Percentiles rank a stretch among this genome's conserved stretches.
These are phyloP conservation scores for Diabrotica undecimpunctata DNA, from an alignment of 1,140 invertebrate species.

Conservation along the genomic window DNA sequence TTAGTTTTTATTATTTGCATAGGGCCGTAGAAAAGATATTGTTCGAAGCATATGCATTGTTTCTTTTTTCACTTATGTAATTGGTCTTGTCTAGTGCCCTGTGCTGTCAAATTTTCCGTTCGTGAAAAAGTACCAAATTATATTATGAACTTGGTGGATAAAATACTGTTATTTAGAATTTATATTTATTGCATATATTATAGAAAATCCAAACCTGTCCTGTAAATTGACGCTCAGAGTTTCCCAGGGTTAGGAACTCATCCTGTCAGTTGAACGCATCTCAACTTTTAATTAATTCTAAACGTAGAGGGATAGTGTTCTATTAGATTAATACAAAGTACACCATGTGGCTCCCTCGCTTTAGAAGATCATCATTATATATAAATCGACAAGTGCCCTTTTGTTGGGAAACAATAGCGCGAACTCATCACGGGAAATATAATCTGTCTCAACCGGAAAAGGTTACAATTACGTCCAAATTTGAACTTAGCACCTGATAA, in stretches of 20 bases:
- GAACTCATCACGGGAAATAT: slow-evolving; percentile 34
- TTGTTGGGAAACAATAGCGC: slow-evolving; percentile 36
- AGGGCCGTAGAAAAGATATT: too few relatives aligned
- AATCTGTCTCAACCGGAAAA: slow-evolving; percentile 32
- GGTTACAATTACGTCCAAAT: slow-evolving; percentile 32
- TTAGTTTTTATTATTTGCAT: too few relatives aligned
- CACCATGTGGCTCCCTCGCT: slow-evolving; percentile 35
- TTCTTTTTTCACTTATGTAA: too few relatives aligned
- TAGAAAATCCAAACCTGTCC: not conserved
- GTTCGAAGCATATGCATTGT: too few relatives aligned
- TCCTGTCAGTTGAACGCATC: slow-evolving; percentile 22
- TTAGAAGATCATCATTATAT: slow-evolving; percentile 25
- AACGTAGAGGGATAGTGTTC: slow-evolving; percentile 37
- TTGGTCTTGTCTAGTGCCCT: too few relatives aligned
- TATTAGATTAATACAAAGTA: slow-evolving; percentile 38
- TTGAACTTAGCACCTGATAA: slow-evolving; percentile 38
- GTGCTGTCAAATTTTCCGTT: too few relatives aligned
- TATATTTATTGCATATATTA: too few relatives aligned
- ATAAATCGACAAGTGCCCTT: slow-evolving; percentile 39
- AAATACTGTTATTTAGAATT: too few relatives aligned
- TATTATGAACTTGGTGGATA: too few relatives aligned
- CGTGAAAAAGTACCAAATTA: too few relatives aligned
- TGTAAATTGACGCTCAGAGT: not conserved
- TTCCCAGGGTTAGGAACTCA: slow-evolving; percentile 11
- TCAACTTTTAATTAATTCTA: slow-evolving; percentile 39